These are phyloP conservation scores for Bimastos eiseni DNA, from an alignment of 2,888 invertebrate species.

Conservation along the genomic window DNA sequence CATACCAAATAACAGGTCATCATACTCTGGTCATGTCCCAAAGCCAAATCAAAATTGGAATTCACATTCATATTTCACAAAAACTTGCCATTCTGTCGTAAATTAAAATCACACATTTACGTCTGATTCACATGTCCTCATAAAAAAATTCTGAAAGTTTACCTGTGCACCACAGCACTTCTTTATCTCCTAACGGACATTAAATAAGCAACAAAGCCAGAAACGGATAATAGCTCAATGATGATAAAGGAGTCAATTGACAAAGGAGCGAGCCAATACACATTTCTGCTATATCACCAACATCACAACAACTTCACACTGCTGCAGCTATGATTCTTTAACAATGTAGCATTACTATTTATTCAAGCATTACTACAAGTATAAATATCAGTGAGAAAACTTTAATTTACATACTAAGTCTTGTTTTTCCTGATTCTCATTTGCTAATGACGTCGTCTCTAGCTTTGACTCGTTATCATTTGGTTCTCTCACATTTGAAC, in stretches of 20 bases:
- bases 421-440: not conserved
- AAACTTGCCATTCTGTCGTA: not conserved
- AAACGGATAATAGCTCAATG: not conserved
- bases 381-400: not conserved
- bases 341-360: not conserved
- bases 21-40: not conserved
- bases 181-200: not conserved
- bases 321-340: not conserved
- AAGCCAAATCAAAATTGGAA: not conserved
- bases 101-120: not conserved
- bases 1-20: not conserved
- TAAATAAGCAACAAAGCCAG: not conserved
- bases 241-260: too few relatives aligned
- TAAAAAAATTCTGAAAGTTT: not conserved
- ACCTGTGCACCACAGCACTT: not conserved
- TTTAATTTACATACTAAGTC: not conserved
- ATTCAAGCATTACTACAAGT: not conserved
- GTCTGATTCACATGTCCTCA: not conserved
- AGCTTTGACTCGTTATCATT: not conserved
- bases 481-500: not conserved
- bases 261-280: not conserved
- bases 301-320: not conserved
- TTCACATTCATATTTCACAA: not conserved
- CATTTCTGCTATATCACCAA: not conserved
- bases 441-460: not conserved